A percentile compares a stretch with the other conserved stretches of the same genome.
Conservation (phyloP, 2,113 vertebrate species). For the Eurystomus gularis region DNA sequence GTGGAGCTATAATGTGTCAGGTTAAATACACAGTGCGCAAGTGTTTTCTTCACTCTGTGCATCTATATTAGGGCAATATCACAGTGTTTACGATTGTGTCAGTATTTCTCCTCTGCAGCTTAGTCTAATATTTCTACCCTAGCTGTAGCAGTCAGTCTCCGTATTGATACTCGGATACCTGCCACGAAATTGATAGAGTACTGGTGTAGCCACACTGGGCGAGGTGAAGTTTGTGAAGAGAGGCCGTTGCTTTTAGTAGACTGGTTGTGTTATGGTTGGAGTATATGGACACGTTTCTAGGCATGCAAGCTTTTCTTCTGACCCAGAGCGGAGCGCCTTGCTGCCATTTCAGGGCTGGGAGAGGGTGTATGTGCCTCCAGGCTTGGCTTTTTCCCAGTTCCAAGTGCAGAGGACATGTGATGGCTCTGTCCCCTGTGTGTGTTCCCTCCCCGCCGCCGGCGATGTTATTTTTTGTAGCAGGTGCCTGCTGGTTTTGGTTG, state of each 20-base stretch:
- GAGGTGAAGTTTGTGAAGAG: background rate
- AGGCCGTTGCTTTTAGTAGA: background rate
- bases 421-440: background rate
- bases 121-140: background rate
- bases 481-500: background rate
- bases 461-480: background rate
- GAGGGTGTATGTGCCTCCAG: background rate
- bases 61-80: background rate
- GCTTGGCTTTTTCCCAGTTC: background rate
- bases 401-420: background rate
- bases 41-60: background rate
- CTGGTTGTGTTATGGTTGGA: background rate
- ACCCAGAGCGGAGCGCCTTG: background rate
- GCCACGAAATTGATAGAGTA: background rate
- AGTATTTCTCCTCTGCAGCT: conserved; percentile 1
- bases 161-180: background rate
- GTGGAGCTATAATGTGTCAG: conserved; percentile 13
- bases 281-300: fast-evolving
- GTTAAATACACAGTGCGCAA: conserved; percentile 16
- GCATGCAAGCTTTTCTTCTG: background rate
- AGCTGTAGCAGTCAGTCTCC: background rate
- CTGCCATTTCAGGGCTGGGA: background rate
- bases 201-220: background rate
- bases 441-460: too few relatives aligned
- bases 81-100: background rate